Evolutionary conservation across 2,797 vertebrate species (phyloP).

Genomic region (Novumbra hubbsi): DNA sequence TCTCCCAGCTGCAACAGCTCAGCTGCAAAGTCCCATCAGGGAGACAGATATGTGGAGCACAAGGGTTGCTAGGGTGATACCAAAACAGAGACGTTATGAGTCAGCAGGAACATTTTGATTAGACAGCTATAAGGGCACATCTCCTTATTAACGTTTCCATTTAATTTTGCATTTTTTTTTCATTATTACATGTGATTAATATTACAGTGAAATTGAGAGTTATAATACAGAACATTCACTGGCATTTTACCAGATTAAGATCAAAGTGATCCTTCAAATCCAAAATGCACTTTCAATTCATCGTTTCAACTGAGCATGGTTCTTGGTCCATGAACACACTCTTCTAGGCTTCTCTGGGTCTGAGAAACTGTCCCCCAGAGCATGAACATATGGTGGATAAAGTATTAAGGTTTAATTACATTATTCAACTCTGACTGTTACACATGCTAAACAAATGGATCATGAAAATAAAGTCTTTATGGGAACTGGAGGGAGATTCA

Average conservation of each 20-base stretch:
- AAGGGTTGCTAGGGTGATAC: constrained; percentile 4
- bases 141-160: not conserved
- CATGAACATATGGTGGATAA: not conserved
- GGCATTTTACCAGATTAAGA: not conserved
- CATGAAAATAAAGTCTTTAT: not conserved
- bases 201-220: not conserved
- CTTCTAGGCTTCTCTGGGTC: not conserved
- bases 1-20: not conserved
- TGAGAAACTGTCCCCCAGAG: not conserved
- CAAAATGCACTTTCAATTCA: not conserved
- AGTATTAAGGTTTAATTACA: no score
- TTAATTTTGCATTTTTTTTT: not conserved
- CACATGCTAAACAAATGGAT: not conserved
- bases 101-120: not conserved
- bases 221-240: not conserved
- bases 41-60: not conserved
- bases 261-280: not conserved
- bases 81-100: constrained; percentile 6
- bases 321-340: not conserved
- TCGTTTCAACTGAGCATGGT: not conserved
- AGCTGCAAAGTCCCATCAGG: not conserved
- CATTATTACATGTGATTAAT: not conserved
- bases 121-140: not conserved
- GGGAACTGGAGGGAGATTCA: not conserved
- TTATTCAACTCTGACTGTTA: not conserved